phyloP scores from a whole-genome alignment of 2,888 invertebrate genomes.

The Dryobota labecula region DNA sequence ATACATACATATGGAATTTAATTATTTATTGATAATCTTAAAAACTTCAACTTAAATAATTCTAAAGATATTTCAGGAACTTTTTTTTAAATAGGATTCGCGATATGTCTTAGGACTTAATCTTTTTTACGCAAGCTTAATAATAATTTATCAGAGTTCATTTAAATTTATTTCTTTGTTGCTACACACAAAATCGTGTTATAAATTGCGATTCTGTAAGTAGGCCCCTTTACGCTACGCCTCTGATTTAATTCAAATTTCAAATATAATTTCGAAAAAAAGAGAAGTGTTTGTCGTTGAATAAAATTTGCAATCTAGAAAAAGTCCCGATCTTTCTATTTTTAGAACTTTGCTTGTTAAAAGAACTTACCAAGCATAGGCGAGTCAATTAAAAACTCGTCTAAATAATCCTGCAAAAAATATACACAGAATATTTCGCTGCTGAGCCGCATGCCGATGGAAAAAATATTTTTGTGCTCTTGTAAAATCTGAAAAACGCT shows the following conservation, averaged over 20 bases:
- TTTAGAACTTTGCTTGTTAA: background rate
- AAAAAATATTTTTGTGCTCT: background rate
- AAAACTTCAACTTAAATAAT: background rate
- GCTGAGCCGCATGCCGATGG: background rate
- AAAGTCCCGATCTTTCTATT: background rate
- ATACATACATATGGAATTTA: no score
- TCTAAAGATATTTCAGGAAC: background rate
- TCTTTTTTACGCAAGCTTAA: background rate
- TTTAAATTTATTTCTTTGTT: background rate
- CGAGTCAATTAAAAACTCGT: background rate
- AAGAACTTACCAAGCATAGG: background rate
- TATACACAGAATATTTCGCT: background rate
- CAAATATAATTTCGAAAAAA: background rate
- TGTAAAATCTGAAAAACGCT: background rate
- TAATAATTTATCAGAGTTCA: background rate
- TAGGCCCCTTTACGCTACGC: background rate
- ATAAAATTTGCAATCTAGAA: background rate
- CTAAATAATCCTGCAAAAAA: background rate
- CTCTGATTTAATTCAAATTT: background rate
- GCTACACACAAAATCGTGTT: background rate
- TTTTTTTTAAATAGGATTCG: slow-evolving; percentile 7
- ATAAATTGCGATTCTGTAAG: background rate
- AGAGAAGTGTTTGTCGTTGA: no score
- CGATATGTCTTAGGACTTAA: no score
- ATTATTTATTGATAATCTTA: no score